Conservation (phyloP, 2,113 vertebrate genomes). For the Phylloscopus whistleri region DNA sequence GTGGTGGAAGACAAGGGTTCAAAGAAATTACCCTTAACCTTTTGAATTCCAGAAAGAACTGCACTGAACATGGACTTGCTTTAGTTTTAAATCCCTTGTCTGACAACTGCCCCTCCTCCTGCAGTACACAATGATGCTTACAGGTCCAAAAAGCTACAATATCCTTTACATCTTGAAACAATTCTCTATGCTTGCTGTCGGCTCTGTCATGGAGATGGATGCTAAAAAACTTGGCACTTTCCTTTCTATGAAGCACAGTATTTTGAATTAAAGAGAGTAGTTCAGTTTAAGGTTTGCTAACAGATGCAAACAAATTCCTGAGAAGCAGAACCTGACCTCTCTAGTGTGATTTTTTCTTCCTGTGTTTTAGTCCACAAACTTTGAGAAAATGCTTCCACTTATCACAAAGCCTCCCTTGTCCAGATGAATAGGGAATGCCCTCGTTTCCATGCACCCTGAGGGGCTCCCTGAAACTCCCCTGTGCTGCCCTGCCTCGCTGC, state of each 20-base stretch:
- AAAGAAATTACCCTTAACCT: neutral
- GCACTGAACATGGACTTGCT: neutral
- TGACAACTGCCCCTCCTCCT: neutral
- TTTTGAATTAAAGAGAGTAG: neutral
- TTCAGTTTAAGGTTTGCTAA: neutral
- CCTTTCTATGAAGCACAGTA: neutral
- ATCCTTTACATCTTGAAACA: neutral
- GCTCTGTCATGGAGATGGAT: neutral
- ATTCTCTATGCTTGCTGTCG: neutral
- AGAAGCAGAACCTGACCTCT: neutral
- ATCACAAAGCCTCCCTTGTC: conserved; percentile 2
- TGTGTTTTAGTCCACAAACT: neutral
- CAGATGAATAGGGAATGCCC: neutral
- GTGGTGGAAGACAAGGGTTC: neutral
- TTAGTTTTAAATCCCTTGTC: neutral
- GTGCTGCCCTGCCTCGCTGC: neutral
- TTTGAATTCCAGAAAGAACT: neutral
- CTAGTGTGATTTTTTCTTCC: neutral
- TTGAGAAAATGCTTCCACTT: neutral
- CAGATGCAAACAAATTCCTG: neutral
- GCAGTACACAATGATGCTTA: neutral
- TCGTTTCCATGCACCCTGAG: neutral
- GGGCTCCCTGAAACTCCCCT: neutral
- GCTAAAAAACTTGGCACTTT: neutral
- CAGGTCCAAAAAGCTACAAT: neutral